Base-by-base conservation (phyloP, 1,140 invertebrate genomes). In the Venustaconcha ellipsiformis region DNA sequence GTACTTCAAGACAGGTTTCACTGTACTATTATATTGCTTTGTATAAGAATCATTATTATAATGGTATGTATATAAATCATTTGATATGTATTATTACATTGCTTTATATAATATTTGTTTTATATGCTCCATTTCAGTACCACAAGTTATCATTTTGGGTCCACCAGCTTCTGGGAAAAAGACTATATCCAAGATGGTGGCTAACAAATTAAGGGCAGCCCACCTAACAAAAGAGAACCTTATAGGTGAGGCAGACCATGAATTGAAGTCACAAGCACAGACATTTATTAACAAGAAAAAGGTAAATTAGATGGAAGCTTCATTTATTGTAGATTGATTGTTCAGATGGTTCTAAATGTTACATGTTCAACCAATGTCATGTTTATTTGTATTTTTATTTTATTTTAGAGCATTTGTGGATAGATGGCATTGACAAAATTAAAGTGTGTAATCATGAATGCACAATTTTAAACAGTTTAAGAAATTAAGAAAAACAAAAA, bases 141-240 rank as follows among this genome's bases (percentile, higher is more conserved):
- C 89, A 72, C 84, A 87, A 74, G 84, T 90, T 17, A 76, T 88
- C 57, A 80, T 91, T 48, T 77, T 91, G n/a, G 90, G 90, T 57
- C 89, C 90, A 55, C 90, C 90, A 62, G 84, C 84, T 4, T 87
- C 89, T 57, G 90, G 90, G 5, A 90, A 90, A 69, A 82, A 82
- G 55, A 89, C 86, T 18, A 88, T 90, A 37, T 82, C 85, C 13
- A 89, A 88, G 80, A 83, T 89, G 78, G 79, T 90, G 30, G 79
- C 84, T 26, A 83, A 74, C 63, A 89, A 88, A 73, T 75, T 89
- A 18, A 69, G 83, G 13, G 82, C 85, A 57, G 85, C 86, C 13
- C 85, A 87, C 60, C 69, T 90, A 14, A 88, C 82, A n/a, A 74
- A 77, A 67, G 83, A 88, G 14, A 87, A 85, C 56, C 81, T 90